Conservation (phyloP, 2,797 vertebrate genomes). For the Scleropages formosus region DNA sequence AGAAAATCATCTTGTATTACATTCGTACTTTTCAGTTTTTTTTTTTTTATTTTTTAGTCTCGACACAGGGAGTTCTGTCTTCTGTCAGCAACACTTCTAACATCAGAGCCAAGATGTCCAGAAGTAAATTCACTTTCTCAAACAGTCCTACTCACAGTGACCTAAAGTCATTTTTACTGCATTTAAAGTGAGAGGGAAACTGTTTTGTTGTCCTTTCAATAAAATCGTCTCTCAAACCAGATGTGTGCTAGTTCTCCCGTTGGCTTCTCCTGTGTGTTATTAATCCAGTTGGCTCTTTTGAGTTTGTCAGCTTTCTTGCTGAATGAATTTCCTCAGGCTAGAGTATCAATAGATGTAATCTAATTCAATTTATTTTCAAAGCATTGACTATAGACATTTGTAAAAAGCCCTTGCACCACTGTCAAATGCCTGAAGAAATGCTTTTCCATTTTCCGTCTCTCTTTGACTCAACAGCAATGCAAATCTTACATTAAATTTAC, state of each 20-base stretch:
- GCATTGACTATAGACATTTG: not conserved
- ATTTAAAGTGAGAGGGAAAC: no score
- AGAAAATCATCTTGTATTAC: no score
- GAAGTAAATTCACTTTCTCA: no score
- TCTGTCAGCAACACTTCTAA: no score
- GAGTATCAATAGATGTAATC: conserved; percentile 21
- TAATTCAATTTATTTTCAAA: conserved; percentile 25
- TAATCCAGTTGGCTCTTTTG: not conserved
- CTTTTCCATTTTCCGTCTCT: conserved; percentile 5
- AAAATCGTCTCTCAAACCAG: not conserved
- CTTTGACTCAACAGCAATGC: not conserved
- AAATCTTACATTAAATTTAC: not conserved
- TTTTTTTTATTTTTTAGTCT: no score
- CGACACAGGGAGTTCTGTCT: no score
- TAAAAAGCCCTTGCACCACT: not conserved
- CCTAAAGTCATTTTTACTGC: no score
- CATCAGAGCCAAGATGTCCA: no score
- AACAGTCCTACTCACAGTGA: no score
- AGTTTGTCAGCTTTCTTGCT: conserved; percentile 11
- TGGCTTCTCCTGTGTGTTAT: not conserved
- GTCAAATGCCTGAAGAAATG: conserved; percentile 8
- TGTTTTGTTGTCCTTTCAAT: not conserved
- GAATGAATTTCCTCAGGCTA: conserved; percentile 10
- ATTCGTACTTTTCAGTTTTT: no score
- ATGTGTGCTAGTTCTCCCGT: no score